Evolutionary conservation across 2,888 invertebrate species (phyloP), one percentile per base, ranked within the genome.

Genomic region (Drosophila mimica): DNA sequence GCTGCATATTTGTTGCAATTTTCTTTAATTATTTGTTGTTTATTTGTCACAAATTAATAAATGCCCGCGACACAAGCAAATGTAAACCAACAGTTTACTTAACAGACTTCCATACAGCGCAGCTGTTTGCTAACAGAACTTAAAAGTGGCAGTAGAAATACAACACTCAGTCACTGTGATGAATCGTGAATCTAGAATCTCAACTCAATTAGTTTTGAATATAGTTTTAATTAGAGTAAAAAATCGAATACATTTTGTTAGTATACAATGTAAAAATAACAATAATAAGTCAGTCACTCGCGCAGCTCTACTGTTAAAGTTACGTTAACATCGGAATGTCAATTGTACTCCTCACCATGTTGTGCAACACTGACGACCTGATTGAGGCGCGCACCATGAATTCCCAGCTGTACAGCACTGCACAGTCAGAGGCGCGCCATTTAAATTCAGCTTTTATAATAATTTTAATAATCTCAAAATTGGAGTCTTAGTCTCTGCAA

Each of bases 401-500:
- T 11, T 28, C 9, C 17, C 4, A 0, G 17, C 11, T 28, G 17
- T 49, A 28, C 28, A 49, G 17, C 49, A 49, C 49, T 49, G 15
- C 46, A 0, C 20, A 43, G 20, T 11, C 20, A 20, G 2, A 20
- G 20, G 5, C 43, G 43, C 20, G 4, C 25, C 15, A 49, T 17
- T 28, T 36, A n/a, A 34, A 49, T 33, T 15, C 17, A 13, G 15
- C 20, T 8, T 34, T 25, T 25, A 15, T 46, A 25, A 15, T 15
- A 34, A 25, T 5, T 60, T 48, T 8, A 48, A 31, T 7, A 36
- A 36, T 61, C 17, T 33, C 34, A n/a, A 57, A 64, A 34, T 57
- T 46, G 30, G 52, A 78, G 79, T 81, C 74, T 80, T 81, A 69
- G 33, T 83, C 83, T 82, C 81, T 71, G 43, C 52, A 36, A 54